A percentile compares a stretch with the other conserved stretches of the same genome.
phyloP scores from a whole-genome alignment of 2,888 invertebrate species.

The Esperia sulphurella region DNA sequence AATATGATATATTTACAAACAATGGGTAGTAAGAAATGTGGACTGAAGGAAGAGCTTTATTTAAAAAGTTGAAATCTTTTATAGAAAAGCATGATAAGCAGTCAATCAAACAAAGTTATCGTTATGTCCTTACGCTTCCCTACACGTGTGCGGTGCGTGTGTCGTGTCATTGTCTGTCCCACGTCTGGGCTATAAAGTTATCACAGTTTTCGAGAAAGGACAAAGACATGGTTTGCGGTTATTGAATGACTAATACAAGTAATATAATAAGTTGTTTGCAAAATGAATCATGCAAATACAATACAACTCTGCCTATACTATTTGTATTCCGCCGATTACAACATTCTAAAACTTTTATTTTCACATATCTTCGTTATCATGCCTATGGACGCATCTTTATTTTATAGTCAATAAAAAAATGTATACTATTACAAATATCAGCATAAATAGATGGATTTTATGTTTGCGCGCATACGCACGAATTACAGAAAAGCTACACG shows the following conservation, averaged over 20 bases:
- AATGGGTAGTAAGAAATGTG: too few relatives aligned
- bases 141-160: conserved; percentile 35
- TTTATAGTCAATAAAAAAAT: background rate
- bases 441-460: conserved; percentile 29
- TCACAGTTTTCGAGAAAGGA: conserved; percentile 53
- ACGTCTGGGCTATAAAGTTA: conserved; percentile 52
- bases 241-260: conserved; percentile 41
- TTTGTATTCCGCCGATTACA: too few relatives aligned
- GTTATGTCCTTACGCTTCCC: conserved; percentile 17
- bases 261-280: conserved; percentile 20
- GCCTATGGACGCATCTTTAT: too few relatives aligned
- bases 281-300: conserved; percentile 39
- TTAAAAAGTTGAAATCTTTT: too few relatives aligned
- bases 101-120: too few relatives aligned
- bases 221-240: conserved; percentile 58
- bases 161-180: conserved; percentile 38
- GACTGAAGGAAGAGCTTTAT: too few relatives aligned
- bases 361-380: too few relatives aligned
- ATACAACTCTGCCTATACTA: too few relatives aligned
- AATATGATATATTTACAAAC: too few relatives aligned
- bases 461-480: conserved; percentile 32
- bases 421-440: background rate
- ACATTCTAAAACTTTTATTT: too few relatives aligned
- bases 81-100: too few relatives aligned
- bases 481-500: conserved; percentile 28